These are phyloP conservation scores for Phortica magna DNA, from an alignment of 2,888 invertebrate genomes.

Conservation along the genomic window DNA sequence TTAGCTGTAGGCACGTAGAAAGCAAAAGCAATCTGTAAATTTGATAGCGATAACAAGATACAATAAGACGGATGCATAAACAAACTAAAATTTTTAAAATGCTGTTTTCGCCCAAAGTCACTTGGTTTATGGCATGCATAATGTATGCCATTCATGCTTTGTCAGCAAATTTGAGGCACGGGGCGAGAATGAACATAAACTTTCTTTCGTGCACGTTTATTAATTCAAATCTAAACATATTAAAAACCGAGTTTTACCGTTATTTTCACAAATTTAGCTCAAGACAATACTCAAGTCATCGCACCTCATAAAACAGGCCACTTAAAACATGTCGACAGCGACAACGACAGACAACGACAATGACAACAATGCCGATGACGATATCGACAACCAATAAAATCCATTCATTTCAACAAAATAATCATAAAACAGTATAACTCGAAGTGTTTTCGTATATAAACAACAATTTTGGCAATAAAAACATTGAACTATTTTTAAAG, in stretches of 20 bases:
- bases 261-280: conserved; percentile 60
- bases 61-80: no score
- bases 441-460: not conserved
- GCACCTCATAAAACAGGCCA: conserved; percentile 64
- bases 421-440: conserved; percentile 5
- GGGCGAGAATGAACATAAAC: not conserved
- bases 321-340: conserved; percentile 57
- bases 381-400: conserved; percentile 50
- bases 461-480: not conserved
- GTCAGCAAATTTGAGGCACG: not conserved
- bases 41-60: not conserved
- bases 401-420: conserved; percentile 44
- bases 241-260: conserved; percentile 53
- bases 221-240: not conserved
- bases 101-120: no score
- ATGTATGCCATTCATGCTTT: not conserved
- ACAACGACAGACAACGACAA: conserved; percentile 45
- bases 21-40: not conserved
- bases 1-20: not conserved
- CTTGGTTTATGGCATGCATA: not conserved
- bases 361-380: conserved; percentile 27
- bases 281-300: conserved; percentile 71
- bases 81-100: no score
- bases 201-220: not conserved
- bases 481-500: not conserved